These are phyloP conservation scores for Hanleya hanleyi DNA, from an alignment of 2,888 invertebrate species.

Conservation along the genomic window DNA sequence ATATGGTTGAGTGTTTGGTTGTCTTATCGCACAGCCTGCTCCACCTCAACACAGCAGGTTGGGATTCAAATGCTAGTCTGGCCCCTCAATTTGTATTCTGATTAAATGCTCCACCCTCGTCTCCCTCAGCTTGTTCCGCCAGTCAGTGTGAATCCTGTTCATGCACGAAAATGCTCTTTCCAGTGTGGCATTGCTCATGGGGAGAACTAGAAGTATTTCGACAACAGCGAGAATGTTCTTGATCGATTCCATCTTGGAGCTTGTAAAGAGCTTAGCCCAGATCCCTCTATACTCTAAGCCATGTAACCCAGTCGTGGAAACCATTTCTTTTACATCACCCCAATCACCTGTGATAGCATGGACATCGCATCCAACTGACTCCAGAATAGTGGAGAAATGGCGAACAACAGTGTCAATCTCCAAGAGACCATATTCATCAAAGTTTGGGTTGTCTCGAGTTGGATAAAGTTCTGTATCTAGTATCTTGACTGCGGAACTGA, in stretches of 20 bases:
- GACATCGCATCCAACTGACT: too few relatives aligned
- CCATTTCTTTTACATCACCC: slow-evolving; percentile 1
- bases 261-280: background rate
- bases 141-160: background rate
- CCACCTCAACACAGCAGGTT: too few relatives aligned
- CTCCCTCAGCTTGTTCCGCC: background rate
- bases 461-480: background rate
- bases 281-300: background rate
- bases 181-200: background rate
- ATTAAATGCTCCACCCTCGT: background rate
- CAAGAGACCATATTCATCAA: too few relatives aligned
- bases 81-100: background rate
- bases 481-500: background rate
- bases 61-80: too few relatives aligned
- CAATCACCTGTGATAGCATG: too few relatives aligned
- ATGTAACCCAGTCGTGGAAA: background rate
- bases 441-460: too few relatives aligned
- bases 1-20: too few relatives aligned
- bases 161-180: background rate
- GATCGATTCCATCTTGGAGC: too few relatives aligned
- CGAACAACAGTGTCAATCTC: too few relatives aligned
- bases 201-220: background rate
- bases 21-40: too few relatives aligned
- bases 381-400: too few relatives aligned
- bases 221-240: background rate